Evolutionary conservation across 2,888 invertebrate species (phyloP), one percentile per base, ranked within the genome.

Genomic region (Archips xylosteana): DNA sequence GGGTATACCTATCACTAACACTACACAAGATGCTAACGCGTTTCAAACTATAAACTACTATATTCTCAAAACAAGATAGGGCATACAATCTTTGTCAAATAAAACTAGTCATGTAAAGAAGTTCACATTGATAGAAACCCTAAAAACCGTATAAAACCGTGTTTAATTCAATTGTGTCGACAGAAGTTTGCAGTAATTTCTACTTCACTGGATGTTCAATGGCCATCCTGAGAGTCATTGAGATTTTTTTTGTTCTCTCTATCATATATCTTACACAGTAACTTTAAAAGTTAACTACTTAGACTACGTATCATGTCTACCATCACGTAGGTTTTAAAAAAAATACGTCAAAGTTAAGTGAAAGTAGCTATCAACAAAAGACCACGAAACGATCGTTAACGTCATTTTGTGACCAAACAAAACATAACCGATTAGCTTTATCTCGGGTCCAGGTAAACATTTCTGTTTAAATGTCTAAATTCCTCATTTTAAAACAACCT

Each of bases 391-490:
- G 80, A 81, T 83, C 80, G 81, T 82, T 86, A 85, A 87, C 86
- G 87, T 86, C 84, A 86, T 82, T 76, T 79, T 75, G 75, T 79
- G 77, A 81, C 82, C 87, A 91, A 92, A 92, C 89, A 92, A 89
- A 90, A 87, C 85, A 87, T 90, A 87, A 91, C 88, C 87, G 93
- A 93, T 93, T 92, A 92, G 85, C 79, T 80, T 90, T 91, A 93
- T 92, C 91, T 87, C 51, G 77, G 64, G 78, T 75, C 81, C 87
- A 89, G 91, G 91, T 91, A 92, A 89, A 87, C 87, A 88, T 85
- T 89, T 87, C 87, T 84, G 82, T 78, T 83, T 51, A 85, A 87
- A 89, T 85, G 82, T 87, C 87, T 88, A 85, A 86, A 90, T 89
- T 87, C 83, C 80, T 83, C 76, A 66, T 68, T 66, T 64, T 74